Base-by-base conservation (phyloP, 1,140 invertebrate species). In the Drosophila kohkoa region DNA sequence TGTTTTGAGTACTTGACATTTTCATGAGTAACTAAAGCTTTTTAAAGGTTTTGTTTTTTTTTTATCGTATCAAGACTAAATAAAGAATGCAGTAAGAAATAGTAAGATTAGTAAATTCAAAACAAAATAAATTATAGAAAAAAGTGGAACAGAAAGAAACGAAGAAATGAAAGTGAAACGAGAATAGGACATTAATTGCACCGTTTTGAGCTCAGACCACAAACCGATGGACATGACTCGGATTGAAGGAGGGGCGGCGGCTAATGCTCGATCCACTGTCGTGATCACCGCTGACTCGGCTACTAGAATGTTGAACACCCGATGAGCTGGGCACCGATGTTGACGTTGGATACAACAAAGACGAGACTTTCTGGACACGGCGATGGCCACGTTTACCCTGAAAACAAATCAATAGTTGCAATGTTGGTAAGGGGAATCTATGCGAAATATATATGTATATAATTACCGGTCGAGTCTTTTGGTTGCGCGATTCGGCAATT, bases 401-500 rank as follows among this genome's bases (percentile, higher is more conserved):
- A 72, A 49, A 51, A 41, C n/a, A 30, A 59, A 13, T 5, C 35
- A 20, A 15, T 5, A 57, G 46, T 32, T 30, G 30, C 5, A 59
- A 28, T 16, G 28, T 25, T 43, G 4, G 20, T 20, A 48, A 43
- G 11, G 43, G 3, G 41, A 43, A 25, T 4, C 20, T 25, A 10
- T 66, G 0, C 28, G 32, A 11, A 10, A 52, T n/a, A 1, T 1
- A 11, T 30, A 1, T 1, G 8, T 30, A 15, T 62, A 6, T 30
- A 25, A 25, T 35, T 73, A 92, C 91, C 83, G 83, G 89, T 25
- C 80, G 67, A n/a, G 90, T 73, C 72, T 93, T 93, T 65, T 95
- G 93, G 38, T 96, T 93, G 51, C 95, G 94, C 30, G 96, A 94
- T 88, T 97, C 96, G 67, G 93, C 92, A 16, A 96, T 93, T 20